Base-by-base conservation (phyloP, 64 coral and sea anemone genomes). In the Anthopleura sola region DNA sequence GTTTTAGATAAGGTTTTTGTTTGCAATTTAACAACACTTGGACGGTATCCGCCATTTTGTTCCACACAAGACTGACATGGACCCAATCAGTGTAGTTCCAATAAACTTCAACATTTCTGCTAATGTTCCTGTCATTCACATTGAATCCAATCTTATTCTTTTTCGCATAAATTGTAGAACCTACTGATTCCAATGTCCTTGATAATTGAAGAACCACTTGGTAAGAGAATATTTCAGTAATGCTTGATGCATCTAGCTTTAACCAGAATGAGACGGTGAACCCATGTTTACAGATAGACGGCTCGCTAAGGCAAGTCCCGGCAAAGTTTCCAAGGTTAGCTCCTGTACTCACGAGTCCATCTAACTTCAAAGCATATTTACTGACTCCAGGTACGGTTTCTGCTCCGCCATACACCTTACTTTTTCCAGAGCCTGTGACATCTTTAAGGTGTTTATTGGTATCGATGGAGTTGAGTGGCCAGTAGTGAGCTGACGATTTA, bases 191-290 rank as follows among this genome's bases (percentile, higher is more conserved):
- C 37, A 34, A 55, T 3, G 46, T 89, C 15, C 75, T 47, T 26
- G 89, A 83, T 34, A 92, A 79, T n/a, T 99, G 97, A 23, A 99
- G 62, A 32, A 99, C 68, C 0, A 91, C 69, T 40, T 81, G 75
- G 19, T 90, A n/a, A n/a, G n/a, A 49, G 40, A 38, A 55, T 1
- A 49, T 18, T n/a, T 29, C 36, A 17, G 16, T 84, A 75, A 82
- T 55, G 37, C 20, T 20, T 48, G 31, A 76, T 18, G 68, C 78
- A 23, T 78, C 68, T 33, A 95, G 68, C 62, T 85, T 83, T n/a
- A 95, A 23, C 97, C 97, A 99, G 50, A 99, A 99, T 9, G 93
- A 60, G 12, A 95, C 47, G 8, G 97, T 95, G 54, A 99, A 99
- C 0, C 97, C 97, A 60, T 49, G 37, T 21, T 87, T 34, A 39